These are phyloP conservation scores for Peromyscus californicus DNA, from an alignment of 2,113 vertebrate species.

Conservation along the genomic window DNA sequence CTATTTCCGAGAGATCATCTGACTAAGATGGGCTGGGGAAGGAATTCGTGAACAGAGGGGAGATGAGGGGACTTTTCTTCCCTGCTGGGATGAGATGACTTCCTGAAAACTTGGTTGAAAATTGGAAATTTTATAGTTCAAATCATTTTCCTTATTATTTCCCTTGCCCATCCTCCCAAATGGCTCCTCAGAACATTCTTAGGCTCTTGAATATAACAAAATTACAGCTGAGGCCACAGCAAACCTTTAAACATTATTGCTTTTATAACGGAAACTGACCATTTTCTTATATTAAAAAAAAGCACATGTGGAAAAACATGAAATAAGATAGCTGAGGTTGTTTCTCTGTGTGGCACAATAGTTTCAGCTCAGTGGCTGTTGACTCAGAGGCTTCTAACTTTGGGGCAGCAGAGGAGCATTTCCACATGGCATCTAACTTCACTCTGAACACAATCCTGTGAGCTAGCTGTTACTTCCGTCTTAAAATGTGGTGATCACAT, in stretches of 20 bases:
- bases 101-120: conserved; percentile 31
- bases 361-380: background rate
- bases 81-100: background rate
- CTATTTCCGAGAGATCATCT: background rate
- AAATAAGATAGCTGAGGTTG: background rate
- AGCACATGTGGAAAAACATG: background rate
- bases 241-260: background rate
- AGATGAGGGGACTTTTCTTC: background rate
- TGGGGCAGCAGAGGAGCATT: background rate
- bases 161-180: conserved; percentile 21
- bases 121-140: conserved; percentile 63
- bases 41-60: background rate
- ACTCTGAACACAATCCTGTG: background rate
- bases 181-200: conserved; percentile 24
- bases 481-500: background rate
- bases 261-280: conserved; percentile 41
- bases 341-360: background rate
- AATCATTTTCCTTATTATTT: conserved; percentile 46
- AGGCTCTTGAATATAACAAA: conserved; percentile 25
- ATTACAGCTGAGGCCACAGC: background rate
- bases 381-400: background rate
- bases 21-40: background rate
- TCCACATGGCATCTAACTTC: background rate
- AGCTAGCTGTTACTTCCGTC: background rate
- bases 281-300: conserved; percentile 52